Evolutionary conservation across 1,140 invertebrate species (phyloP), one percentile per base, ranked within the genome.

Genomic region (Drosophila micromelanica): DNA sequence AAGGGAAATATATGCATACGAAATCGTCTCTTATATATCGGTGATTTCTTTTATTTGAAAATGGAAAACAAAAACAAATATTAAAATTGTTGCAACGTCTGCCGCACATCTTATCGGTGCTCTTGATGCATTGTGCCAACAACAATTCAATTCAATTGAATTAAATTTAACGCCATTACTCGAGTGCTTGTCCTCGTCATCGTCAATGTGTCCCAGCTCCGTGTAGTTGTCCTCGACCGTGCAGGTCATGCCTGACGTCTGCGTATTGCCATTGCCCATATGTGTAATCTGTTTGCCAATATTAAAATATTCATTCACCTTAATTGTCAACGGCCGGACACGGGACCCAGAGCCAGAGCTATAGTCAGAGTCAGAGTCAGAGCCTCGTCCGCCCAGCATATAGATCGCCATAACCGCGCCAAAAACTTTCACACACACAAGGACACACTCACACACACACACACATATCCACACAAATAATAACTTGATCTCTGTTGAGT

Each of bases 251-350:
- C 27, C 76, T 56, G 45, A 7, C 32, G 7, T 9, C 62, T 67
- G 74, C 35, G 52, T 42, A 70, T 55, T 59, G 62, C 73, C 78
- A 81, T 69, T 87, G 78, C 63, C 76, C 76, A 87, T 74, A 90
- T 87, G 84, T 84, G 85, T 87, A 89, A 87, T 87, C 84, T 87
- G 84, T 89, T 87, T 87, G 84, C 76, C 85, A 89, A 87, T 87
- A 87, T 84, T 87, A 87, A 87, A 87, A 87, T 87, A 87, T 87
- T 87, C 85, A 87, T 87, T 84, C 84, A 84, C 84, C 84, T 89
- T 87, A 89, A 87, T 87, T 87, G 84, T 87, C 84, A 87, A 89
- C 85, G 84, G 84, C 59, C 80, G 45, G 55, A 59, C 37, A 15
- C 12, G 6, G 27, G 35, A 9, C 30, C 37, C 48, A 15, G 6